Conservation (phyloP, 92 coral and sea anemone species). For the Palythoa grandiflora region DNA sequence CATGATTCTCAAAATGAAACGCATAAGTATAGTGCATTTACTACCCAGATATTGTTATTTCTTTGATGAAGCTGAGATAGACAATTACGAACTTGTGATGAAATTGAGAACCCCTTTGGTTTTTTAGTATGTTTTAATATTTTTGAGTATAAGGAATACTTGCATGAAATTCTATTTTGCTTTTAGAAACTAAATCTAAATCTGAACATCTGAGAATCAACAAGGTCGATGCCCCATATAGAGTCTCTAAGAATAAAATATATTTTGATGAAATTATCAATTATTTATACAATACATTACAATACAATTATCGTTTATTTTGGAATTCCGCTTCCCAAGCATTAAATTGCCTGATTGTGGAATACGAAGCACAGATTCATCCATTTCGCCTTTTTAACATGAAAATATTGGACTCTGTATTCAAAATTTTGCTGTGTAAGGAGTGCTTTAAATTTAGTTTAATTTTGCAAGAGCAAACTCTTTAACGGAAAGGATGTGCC, state of each 20-base stretch:
- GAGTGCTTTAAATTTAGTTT: too few relatives aligned
- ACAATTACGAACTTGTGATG: neutral
- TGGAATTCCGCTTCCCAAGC: too few relatives aligned
- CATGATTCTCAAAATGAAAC: constrained; percentile 61
- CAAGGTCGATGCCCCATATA: neutral
- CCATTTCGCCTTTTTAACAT: too few relatives aligned
- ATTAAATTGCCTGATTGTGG: too few relatives aligned
- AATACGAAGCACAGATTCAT: too few relatives aligned
- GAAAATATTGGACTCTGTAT: too few relatives aligned
- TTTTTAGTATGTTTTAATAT: neutral
- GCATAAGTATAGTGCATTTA: constrained; percentile 49
- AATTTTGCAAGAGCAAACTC: too few relatives aligned
- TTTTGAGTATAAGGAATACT: neutral
- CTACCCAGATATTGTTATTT: constrained; percentile 2
- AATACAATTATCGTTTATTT: neutral
- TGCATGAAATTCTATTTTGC: neutral
- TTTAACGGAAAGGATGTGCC: too few relatives aligned
- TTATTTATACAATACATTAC: neutral
- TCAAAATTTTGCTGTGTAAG: too few relatives aligned
- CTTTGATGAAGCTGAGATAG: neutral
- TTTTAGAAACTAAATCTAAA: neutral
- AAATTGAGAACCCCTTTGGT: neutral
- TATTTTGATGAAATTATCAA: neutral
- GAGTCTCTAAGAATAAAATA: neutral
- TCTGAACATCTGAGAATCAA: neutral